Evolutionary conservation across 2,797 vertebrate genomes (phyloP), one percentile per base, ranked within the genome.

Genomic region (Thalassophryne amazonica): DNA sequence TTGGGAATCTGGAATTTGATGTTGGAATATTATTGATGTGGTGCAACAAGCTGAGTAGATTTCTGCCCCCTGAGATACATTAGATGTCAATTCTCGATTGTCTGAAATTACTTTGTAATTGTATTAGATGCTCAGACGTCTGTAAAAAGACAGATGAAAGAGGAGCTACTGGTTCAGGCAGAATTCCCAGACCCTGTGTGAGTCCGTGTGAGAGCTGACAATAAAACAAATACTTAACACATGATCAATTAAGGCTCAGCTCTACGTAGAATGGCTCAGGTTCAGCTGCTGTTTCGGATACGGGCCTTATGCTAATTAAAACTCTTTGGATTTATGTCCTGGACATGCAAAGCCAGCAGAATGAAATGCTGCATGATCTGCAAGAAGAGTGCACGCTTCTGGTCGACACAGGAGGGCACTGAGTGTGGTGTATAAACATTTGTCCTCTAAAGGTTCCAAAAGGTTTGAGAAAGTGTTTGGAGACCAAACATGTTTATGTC

Each of bases 201-300:
- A 55, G 37, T 33, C 28, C 16, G 2, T 45, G 20, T 29, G 32
- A 41, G 32, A 38, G 48, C 48, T 39, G 43, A 36, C 41, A 52
- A 23, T 48, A 39, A 60, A 40, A 41, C 31, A 56, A 50, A 35
- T 53, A 7, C 48, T 72, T 51, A 59, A 54, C 53, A 27, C 10
- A 2, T 58, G 78, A 81, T 78, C 70, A 38, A 72, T 80, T 57
- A 35, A 4, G 45, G 21, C 59, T 72, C 47, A 37, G 61, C 43
- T 61, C 74, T 36, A 62, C 54, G 51, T 42, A 37, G 45, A 46
- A 15, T 41, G 50, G 32, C 24, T 35, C 47, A 12, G 65, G 47
- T 53, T 43, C 30, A 51, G 56, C 18, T 36, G 60, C 52, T 60
- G 43, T 17, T 74, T 56, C 39, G 60, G 35, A 67, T 60, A 34